A percentile compares a stretch with the other conserved stretches of the same genome.
Conservation (phyloP, 2,113 vertebrate species). For the Laticauda laticaudata region DNA sequence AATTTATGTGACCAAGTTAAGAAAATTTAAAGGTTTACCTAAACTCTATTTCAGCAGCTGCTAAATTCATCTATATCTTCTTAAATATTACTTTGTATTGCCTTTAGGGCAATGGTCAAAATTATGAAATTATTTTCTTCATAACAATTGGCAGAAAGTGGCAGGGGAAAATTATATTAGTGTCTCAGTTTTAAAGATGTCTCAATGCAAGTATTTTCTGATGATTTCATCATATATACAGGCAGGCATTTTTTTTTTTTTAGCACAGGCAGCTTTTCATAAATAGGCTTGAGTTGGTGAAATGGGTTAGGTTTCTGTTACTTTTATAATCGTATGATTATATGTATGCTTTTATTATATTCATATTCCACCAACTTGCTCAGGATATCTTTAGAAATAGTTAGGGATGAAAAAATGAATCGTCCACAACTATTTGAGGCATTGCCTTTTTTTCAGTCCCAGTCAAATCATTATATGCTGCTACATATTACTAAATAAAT, state of each 20-base stretch:
- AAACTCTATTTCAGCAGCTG: neutral
- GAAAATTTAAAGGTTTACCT: neutral
- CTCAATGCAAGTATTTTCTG: neutral
- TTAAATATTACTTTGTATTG: neutral
- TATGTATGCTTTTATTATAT: neutral
- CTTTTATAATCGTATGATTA: neutral
- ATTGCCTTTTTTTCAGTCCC: neutral
- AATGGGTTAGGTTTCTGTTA: neutral
- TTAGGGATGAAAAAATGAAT: neutral
- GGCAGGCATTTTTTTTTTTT: neutral
- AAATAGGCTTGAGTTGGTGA: neutral
- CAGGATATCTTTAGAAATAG: neutral
- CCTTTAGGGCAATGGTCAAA: neutral
- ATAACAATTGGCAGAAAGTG: neutral
- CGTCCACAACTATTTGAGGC: neutral
- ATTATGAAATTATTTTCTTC: neutral
- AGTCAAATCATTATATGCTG: neutral
- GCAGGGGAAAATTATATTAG: neutral
- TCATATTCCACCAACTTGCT: neutral
- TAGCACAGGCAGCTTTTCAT: neutral
- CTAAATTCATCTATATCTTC: neutral
- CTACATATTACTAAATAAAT: neutral
- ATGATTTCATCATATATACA: neutral
- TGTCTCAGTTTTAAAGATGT: neutral
- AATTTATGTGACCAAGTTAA: neutral